Evolutionary conservation across 2,888 invertebrate species (phyloP).

Genomic region (Cistogaster globosa): DNA sequence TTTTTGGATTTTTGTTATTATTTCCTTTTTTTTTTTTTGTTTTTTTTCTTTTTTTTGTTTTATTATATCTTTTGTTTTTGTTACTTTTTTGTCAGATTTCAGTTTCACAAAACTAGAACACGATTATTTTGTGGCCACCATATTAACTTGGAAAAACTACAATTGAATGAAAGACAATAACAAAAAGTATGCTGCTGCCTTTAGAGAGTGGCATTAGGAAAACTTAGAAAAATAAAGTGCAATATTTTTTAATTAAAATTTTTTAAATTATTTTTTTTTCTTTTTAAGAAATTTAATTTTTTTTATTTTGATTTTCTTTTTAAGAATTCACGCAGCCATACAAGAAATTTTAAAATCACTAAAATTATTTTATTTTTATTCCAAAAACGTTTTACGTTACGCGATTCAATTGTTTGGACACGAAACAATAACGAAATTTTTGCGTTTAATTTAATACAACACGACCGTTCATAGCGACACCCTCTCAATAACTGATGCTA

Average conservation of each 20-base stretch:
- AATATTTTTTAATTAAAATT: not conserved
- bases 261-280: not conserved
- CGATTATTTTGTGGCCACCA: conserved; percentile 42
- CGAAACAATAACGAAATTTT: conserved; percentile 22
- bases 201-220: not conserved
- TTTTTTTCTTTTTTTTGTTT: not conserved
- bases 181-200: not conserved
- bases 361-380: conserved; percentile 2
- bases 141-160: conserved; percentile 6
- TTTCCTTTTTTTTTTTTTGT: too few relatives aligned
- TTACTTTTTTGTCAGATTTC: conserved; percentile 35
- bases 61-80: conserved; percentile 31
- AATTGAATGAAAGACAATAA: not conserved
- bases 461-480: conserved; percentile 61
- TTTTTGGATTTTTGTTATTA: not conserved
- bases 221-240: not conserved
- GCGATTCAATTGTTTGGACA: not conserved
- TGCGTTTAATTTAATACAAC: conserved; percentile 8
- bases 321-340: conserved; percentile 2
- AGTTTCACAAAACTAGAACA: conserved; percentile 47
- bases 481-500: conserved; percentile 68
- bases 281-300: not conserved
- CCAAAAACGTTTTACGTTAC: conserved; percentile 25
- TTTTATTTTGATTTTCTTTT: not conserved
- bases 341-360: not conserved